Evolutionary conservation across 37 sponge, comb jelly and placozoan genomes (phyloP), one percentile per base, ranked within the genome.

Genomic region (Chondrilla cf. caribensis): DNA sequence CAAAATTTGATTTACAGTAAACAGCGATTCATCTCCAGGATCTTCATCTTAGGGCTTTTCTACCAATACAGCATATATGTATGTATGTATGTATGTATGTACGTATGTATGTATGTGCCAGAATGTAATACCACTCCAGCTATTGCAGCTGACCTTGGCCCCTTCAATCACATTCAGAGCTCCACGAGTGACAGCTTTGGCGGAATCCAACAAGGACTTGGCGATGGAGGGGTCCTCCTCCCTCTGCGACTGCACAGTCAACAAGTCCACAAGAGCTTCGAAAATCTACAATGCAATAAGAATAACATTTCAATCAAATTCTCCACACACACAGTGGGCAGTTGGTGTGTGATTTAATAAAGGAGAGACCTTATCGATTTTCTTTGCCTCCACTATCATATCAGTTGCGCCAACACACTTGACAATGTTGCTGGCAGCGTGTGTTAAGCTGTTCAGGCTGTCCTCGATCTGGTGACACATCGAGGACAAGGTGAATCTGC

Each of bases 131-230:
- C 51, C 51, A 14, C 51, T 47, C 51, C 51, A n/a, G n/a, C 51
- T 11, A 6, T 47, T 11, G 11, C 51, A 47, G 64, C 64, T 62
- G 22, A 73, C 76, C 76, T 73, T 73, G 6, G 76, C 76, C 22
- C 76, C 76, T 39, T 73, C 76, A 40, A 73, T 42, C 21, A 73
- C 76, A 73, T 73, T 73, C 44, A 73, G 76, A 8, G 76, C 31
- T 37, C 41, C 76, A 39, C 41, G 21, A 5, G 76, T 73, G 44
- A 73, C 2, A 0, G 7, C 24, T 25, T 82, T 82, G 22, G 83
- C 70, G 1, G 83, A 67, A 55, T 82, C 83, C 58, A 82, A 60
- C 57, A 82, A 42, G 6, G 71, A 37, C 73, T 70, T 68, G 1
- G 71, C 29, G 1, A 51, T 60, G 17, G 83, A 68, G 3, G 71